These are phyloP conservation scores for Corydoras maculifer DNA, from an alignment of 2,113 vertebrate genomes.

Conservation along the genomic window DNA sequence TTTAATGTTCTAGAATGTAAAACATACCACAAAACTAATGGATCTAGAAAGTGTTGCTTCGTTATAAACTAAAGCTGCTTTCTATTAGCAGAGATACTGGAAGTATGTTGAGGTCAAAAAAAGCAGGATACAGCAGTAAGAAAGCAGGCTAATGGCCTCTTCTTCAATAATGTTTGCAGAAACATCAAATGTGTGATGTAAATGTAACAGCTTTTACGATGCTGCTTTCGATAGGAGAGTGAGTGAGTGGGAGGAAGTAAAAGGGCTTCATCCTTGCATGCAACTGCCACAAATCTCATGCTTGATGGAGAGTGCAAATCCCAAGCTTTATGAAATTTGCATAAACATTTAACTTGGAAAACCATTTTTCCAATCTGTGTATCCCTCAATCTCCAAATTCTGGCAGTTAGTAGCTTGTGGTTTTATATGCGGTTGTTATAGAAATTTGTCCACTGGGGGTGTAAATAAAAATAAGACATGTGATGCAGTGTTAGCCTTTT, in stretches of 20 bases:
- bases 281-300: conserved; percentile 13
- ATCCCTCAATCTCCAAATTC: neutral
- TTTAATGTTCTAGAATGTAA: conserved; percentile 9
- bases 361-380: conserved; percentile 15
- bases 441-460: too few species aligned
- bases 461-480: too few species aligned
- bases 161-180: conserved; percentile 15
- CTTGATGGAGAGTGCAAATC: conserved; percentile 11
- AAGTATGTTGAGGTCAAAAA: neutral
- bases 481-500: too few species aligned
- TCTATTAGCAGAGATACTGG: conserved; percentile 22
- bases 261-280: conserved; percentile 4
- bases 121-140: neutral
- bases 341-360: conserved; percentile 26
- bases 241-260: conserved; percentile 2
- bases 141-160: conserved; percentile 24
- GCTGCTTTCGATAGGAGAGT: conserved; percentile 8
- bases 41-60: conserved; percentile 17
- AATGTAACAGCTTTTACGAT: conserved; percentile 17
- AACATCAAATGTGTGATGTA: conserved; percentile 16
- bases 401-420: too few species aligned
- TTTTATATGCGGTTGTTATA: too few species aligned
- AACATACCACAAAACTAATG: conserved; percentile 1
- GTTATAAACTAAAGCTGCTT: neutral
- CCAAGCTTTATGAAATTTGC: conserved; percentile 22